Percentiles rank a stretch among this genome's conserved stretches.
These are phyloP conservation scores for Yponomeuta plumbellus DNA, from an alignment of 2,888 invertebrate species.

Conservation along the genomic window DNA sequence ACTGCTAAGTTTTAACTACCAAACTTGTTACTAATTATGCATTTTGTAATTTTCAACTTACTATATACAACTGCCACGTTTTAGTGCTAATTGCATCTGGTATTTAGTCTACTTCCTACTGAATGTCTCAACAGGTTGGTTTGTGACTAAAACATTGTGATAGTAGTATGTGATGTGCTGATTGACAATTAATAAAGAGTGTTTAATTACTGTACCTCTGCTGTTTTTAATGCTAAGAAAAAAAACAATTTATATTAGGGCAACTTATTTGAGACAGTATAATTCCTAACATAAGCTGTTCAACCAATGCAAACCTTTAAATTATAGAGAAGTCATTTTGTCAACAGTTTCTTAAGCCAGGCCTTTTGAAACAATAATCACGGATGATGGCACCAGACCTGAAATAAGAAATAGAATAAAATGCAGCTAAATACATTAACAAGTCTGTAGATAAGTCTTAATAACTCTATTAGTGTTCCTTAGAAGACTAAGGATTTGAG, in stretches of 20 bases:
- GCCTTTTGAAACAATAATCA: conserved; percentile 84
- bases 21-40: too few species aligned
- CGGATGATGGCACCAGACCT: conserved; percentile 91
- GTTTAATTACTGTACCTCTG: neutral
- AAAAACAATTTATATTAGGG: conserved; percentile 5
- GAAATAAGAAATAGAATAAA: conserved; percentile 43
- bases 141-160: neutral
- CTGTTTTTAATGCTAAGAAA: conserved; percentile 6
- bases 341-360: neutral
- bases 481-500: too few species aligned
- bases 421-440: neutral
- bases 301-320: neutral
- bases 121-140: neutral
- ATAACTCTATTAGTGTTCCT: too few species aligned
- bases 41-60: too few species aligned
- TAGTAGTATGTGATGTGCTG: neutral
- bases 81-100: too few species aligned
- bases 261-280: conserved; percentile 2
- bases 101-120: neutral
- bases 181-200: neutral
- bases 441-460: too few species aligned
- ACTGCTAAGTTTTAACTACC: too few species aligned
- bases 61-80: too few species aligned
- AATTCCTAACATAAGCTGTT: neutral
- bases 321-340: neutral